Evolutionary conservation across 2,113 vertebrate genomes (phyloP), one percentile per base, ranked within the genome.

Genomic region (Phylloscopus trochilus): DNA sequence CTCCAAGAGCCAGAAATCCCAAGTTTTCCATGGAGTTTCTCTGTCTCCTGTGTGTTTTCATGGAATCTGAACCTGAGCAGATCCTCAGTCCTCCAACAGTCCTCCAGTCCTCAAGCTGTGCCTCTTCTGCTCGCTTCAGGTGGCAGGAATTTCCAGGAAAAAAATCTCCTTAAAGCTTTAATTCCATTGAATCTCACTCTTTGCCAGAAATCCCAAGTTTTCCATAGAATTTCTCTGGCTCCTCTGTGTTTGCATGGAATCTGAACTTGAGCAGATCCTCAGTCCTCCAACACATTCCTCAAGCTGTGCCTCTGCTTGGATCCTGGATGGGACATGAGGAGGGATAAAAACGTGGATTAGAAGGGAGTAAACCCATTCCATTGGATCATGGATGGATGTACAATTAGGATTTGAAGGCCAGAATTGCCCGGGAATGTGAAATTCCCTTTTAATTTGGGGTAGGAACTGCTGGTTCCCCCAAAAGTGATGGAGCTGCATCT

Each of bases 61-160:
- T 15, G 49, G 7, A 4, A 4, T 23, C 18, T 49, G 18, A 11
- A 19, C 5, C 26, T 0, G 0, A 62, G 46, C 8, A 13, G 41
- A 3, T 8, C 7, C 14, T 81, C 19, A 9, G 49, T 15, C 37
- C 44, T 53, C 15, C 62, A 59, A 2, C 23, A 27, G 39, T 41
- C 39, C 44, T 46, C 13, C 2, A 3, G 46, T 3, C 41, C 23
- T 75, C 56, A 35, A 33, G 52, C 31, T 33, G 16, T 24, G 37
- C 33, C 19, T 20, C 44, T 46, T 26, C 27, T 47, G 19, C 19
- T 19, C 44, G 26, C 27, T 46, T 53, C 49, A 49, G 9, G n/a
- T 27, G 39, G 19, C 67, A 46, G 53, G 37, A 89, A 3, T 31
- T 66, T 39, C 53, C 22, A 21, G 22, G 51, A 4, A 43, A 37